phyloP scores from a whole-genome alignment of 2,113 vertebrate genomes.

The Sander vitreus region DNA sequence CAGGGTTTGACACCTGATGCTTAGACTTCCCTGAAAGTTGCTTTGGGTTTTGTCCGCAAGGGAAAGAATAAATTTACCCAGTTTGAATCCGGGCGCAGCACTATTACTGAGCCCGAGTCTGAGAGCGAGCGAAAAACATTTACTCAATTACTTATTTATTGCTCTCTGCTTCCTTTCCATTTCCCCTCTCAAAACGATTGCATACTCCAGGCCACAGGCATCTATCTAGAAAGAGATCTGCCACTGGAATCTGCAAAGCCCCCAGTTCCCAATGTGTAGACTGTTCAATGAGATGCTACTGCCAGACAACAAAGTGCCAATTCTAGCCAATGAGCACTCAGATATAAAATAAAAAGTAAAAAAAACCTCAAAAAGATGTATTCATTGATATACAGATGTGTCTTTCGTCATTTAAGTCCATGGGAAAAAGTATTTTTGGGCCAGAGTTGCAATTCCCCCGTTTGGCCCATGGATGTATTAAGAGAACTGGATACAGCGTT shows the following conservation, averaged over 20 bases:
- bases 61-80: constrained; percentile 39
- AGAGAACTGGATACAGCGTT: too few species aligned
- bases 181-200: constrained; percentile 31
- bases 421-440: too few species aligned
- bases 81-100: constrained; percentile 23
- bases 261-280: background rate
- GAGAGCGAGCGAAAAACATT: constrained; percentile 28
- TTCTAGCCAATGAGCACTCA: background rate
- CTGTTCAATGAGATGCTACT: constrained; percentile 21
- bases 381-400: too few species aligned
- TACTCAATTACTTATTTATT: constrained; percentile 52
- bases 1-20: constrained; percentile 24
- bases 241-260: constrained; percentile 28
- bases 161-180: constrained; percentile 42
- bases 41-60: constrained; percentile 17
- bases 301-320: constrained; percentile 20
- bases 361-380: too few species aligned
- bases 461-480: too few species aligned
- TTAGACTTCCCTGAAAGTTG: constrained; percentile 20
- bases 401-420: too few species aligned
- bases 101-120: constrained; percentile 7
- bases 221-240: constrained; percentile 38
- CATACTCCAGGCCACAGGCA: constrained; percentile 9
- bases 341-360: background rate
- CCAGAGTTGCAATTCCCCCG: too few species aligned